These are phyloP conservation scores for Drosophila subobscura DNA, from an alignment of 1,140 invertebrate genomes.

Conservation along the genomic window DNA sequence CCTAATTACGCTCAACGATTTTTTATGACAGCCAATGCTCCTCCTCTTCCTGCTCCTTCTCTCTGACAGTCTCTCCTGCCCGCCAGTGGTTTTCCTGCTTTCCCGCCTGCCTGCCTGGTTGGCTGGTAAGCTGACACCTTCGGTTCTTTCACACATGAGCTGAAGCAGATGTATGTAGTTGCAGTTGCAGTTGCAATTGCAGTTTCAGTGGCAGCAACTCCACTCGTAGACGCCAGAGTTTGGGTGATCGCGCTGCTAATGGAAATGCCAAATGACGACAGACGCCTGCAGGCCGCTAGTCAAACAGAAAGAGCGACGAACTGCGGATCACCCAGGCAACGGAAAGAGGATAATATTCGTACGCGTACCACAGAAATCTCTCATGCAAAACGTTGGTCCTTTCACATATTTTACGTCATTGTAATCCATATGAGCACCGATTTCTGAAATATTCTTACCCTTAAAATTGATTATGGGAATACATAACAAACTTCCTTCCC, in stretches of 20 bases:
- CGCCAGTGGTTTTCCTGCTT: slow-evolving; percentile 1
- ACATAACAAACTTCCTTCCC: neutral
- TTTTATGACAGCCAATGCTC: slow-evolving; percentile 54
- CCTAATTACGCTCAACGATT: slow-evolving; percentile 69
- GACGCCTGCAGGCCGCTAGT: slow-evolving; percentile 38
- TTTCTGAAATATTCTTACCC: neutral
- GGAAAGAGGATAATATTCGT: neutral
- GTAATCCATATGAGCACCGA: too few relatives aligned
- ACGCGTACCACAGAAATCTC: neutral
- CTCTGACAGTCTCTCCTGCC: neutral
- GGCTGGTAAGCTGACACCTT: slow-evolving; percentile 60
- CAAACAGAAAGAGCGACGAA: slow-evolving; percentile 30
- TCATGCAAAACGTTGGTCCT: too few relatives aligned
- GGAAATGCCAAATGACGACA: slow-evolving; percentile 43
- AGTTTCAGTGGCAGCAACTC: slow-evolving; percentile 4
- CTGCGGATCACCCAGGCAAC: neutral
- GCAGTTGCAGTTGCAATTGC: slow-evolving; percentile 26
- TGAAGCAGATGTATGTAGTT: slow-evolving; percentile 9
- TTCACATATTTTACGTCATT: too few relatives aligned
- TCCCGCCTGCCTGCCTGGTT: neutral
- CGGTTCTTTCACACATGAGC: slow-evolving; percentile 21
- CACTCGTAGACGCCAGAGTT: slow-evolving; percentile 6
- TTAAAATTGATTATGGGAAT: slow-evolving; percentile 5
- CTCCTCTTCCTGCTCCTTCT: neutral
- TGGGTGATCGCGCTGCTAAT: slow-evolving; percentile 35